phyloP scores from a whole-genome alignment of 53 echinoderm and acorn worm genomes.

The Holothuria scabra region DNA sequence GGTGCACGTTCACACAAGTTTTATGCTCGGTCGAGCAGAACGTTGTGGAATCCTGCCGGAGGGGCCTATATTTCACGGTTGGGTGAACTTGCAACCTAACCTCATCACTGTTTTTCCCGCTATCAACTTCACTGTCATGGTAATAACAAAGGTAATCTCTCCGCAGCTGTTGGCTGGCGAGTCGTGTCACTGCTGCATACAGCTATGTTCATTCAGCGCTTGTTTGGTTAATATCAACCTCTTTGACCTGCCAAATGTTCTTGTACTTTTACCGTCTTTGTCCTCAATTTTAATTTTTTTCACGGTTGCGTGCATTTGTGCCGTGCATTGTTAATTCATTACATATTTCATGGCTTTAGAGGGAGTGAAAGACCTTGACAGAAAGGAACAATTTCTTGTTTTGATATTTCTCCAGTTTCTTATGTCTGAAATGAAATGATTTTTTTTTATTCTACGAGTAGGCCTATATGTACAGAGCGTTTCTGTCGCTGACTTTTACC shows the following conservation, averaged over 20 bases:
- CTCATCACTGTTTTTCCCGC: conserved; percentile 45
- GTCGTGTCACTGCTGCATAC: neutral
- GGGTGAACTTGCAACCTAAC: conserved; percentile 50
- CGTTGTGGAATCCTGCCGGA: conserved; percentile 47
- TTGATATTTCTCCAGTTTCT: neutral
- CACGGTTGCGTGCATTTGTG: conserved; percentile 34
- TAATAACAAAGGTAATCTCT: conserved; percentile 45
- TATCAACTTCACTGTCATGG: conserved; percentile 44
- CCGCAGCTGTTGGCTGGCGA: conserved; percentile 39
- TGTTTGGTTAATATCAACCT: conserved; percentile 43
- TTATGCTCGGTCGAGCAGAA: conserved; percentile 51
- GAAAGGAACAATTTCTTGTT: conserved; percentile 42
- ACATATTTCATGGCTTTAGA: conserved; percentile 45
- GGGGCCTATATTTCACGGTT: conserved; percentile 54
- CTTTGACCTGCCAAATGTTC: conserved; percentile 27
- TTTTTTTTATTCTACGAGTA: neutral
- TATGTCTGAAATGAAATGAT: conserved; percentile 37
- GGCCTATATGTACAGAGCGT: conserved; percentile 25
- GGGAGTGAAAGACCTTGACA: conserved; percentile 37
- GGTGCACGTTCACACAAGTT: conserved; percentile 47
- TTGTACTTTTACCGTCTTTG: conserved; percentile 22
- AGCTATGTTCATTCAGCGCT: conserved; percentile 20
- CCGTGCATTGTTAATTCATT: conserved; percentile 52
- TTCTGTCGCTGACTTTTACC: conserved; percentile 34
- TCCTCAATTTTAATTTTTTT: conserved; percentile 36